Conservation (phyloP, 2,797 vertebrate genomes). For the Zenarchopterus dispar region DNA sequence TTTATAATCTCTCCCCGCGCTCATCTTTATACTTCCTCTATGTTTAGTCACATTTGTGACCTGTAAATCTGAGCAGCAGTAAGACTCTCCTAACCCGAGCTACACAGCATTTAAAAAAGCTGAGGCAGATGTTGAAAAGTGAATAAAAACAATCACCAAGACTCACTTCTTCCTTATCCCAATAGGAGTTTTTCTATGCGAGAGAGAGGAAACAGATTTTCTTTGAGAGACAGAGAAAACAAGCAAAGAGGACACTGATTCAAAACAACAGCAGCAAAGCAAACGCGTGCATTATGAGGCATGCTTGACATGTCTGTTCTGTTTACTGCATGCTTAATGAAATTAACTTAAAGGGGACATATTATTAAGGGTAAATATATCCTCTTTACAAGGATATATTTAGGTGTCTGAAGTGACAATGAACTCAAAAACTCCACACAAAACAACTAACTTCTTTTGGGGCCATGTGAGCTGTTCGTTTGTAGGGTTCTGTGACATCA, state of each 20-base stretch:
- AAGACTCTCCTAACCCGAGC: constrained; percentile 7
- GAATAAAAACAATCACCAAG: constrained; percentile 67
- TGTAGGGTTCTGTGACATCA: too few species aligned
- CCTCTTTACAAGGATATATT: too few species aligned
- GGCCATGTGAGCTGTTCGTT: too few species aligned
- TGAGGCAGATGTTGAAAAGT: constrained; percentile 45
- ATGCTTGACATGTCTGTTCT: too few species aligned
- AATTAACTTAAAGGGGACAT: too few species aligned
- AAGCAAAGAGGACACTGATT: constrained; percentile 48
- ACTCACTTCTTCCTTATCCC: constrained; percentile 89
- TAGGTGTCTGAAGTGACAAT: too few species aligned
- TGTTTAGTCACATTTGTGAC: neutral
- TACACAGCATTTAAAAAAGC: constrained; percentile 37
- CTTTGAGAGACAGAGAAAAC: constrained; percentile 65
- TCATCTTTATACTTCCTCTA: neutral
- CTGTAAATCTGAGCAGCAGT: constrained; percentile 40
- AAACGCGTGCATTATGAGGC: constrained; percentile 6
- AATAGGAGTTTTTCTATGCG: constrained; percentile 86
- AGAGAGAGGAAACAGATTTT: constrained; percentile 73
- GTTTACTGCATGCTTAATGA: too few species aligned
- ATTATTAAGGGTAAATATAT: too few species aligned
- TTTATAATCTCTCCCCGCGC: neutral
- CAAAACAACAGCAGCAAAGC: constrained; percentile 34
- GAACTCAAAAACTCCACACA: too few species aligned
- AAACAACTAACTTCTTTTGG: too few species aligned